phyloP scores from a whole-genome alignment of 2,888 invertebrate genomes.

The Cartodere bifasciata region DNA sequence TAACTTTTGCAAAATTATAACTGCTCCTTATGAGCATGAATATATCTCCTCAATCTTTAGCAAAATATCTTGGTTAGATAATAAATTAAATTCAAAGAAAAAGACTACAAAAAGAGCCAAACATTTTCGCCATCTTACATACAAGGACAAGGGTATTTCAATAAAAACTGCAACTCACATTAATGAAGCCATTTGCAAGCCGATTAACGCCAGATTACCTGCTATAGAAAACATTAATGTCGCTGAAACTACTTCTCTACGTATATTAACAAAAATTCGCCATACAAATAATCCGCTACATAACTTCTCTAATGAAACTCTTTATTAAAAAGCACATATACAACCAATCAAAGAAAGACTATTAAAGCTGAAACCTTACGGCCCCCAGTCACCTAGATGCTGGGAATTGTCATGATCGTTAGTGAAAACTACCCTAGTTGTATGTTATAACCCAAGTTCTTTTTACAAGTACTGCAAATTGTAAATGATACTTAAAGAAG shows the following conservation, averaged over 20 bases:
- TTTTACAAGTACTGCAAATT: too few relatives aligned
- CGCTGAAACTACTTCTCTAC: background rate
- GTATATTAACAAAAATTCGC: conserved; percentile 4
- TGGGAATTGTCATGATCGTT: too few relatives aligned
- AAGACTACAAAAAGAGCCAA: background rate
- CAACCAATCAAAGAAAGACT: conserved; percentile 2
- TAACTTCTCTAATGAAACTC: conserved; percentile 1
- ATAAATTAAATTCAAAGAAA: background rate
- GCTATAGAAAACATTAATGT: conserved; percentile 1
- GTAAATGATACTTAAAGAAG: too few relatives aligned
- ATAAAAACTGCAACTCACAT: background rate
- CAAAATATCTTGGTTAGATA: conserved; percentile 2
- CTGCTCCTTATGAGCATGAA: background rate
- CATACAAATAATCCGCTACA: conserved; percentile 5
- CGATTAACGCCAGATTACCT: conserved; percentile 3
- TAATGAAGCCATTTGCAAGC: conserved; percentile 4
- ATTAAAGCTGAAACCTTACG: background rate
- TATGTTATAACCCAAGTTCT: too few relatives aligned
- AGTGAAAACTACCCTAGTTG: too few relatives aligned
- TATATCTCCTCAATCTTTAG: background rate
- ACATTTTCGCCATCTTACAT: conserved; percentile 3
- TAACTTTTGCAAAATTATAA: conserved; percentile 1
- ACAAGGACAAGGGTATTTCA: conserved; percentile 2
- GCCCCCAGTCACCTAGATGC: too few relatives aligned
- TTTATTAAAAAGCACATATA: conserved; percentile 3